Percentiles rank a stretch among this genome's conserved stretches.
These are phyloP conservation scores for Salvelinus sp. DNA, from an alignment of 2,113 vertebrate genomes.

Conservation along the genomic window DNA sequence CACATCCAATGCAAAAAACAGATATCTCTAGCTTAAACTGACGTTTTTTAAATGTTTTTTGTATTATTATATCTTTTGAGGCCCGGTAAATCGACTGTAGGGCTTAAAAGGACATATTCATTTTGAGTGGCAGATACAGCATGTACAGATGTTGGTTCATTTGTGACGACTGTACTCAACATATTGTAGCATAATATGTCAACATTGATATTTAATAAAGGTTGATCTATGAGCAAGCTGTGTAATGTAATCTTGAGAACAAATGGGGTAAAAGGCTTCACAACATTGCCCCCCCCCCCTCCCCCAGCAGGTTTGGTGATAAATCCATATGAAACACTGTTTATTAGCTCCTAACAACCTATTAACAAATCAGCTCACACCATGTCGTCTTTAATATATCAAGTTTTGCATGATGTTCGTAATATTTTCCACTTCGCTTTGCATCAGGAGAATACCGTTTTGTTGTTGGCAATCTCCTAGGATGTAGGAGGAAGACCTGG, in stretches of 20 bases:
- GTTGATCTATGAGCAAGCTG: not conserved
- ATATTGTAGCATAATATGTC: not conserved
- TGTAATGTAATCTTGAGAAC: slow-evolving; percentile 6
- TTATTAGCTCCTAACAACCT: slow-evolving; percentile 20
- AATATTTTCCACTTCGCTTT: slow-evolving; percentile 7
- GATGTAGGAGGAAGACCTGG: slow-evolving; percentile 4
- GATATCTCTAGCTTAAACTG: too few species aligned
- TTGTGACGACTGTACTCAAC: not conserved
- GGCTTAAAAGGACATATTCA: not conserved
- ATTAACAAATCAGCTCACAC: slow-evolving; percentile 21
- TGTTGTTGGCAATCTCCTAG: not conserved
- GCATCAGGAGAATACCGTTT: slow-evolving; percentile 1
- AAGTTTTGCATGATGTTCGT: slow-evolving; percentile 12
- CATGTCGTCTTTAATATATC: slow-evolving; percentile 2
- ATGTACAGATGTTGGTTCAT: not conserved
- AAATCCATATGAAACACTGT: slow-evolving; percentile 17
- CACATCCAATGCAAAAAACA: too few species aligned
- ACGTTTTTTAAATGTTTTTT: too few species aligned
- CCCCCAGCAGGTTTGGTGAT: not conserved
- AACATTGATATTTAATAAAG: not conserved
- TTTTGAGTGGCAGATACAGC: not conserved
- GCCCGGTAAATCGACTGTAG: not conserved
- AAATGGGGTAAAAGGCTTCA: not conserved
- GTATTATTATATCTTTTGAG: too few species aligned
- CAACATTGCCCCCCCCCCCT: not conserved